Evolutionary conservation across 1,140 invertebrate genomes (phyloP).

Genomic region (Papilio helenus): DNA sequence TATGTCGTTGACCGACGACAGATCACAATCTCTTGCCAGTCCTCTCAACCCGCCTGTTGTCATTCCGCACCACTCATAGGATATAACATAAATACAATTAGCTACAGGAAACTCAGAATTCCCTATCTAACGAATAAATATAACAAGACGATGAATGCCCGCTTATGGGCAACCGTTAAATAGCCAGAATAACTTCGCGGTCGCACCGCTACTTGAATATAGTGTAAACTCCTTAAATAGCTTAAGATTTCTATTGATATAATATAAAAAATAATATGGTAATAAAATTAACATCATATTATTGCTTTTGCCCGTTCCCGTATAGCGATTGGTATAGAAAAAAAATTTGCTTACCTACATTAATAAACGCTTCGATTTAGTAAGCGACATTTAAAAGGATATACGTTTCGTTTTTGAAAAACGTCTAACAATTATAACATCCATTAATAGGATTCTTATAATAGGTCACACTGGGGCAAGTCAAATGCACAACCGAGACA

Average conservation of each 20-base stretch:
- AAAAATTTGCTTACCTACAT: slow-evolving; percentile 78
- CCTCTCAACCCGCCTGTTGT: slow-evolving; percentile 73
- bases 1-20: slow-evolving; percentile 83
- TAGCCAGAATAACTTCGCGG: slow-evolving; percentile 80
- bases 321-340: slow-evolving; percentile 83
- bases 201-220: slow-evolving; percentile 79
- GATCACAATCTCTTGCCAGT: slow-evolving; percentile 83
- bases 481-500: slow-evolving; percentile 81
- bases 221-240: slow-evolving; percentile 78
- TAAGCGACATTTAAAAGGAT: slow-evolving; percentile 64
- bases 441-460: slow-evolving; percentile 64
- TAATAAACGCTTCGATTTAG: slow-evolving; percentile 68
- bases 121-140: slow-evolving; percentile 82
- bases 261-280: slow-evolving; percentile 83
- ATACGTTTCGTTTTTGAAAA: slow-evolving; percentile 48
- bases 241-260: slow-evolving; percentile 79
- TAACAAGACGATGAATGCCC: slow-evolving; percentile 73
- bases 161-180: slow-evolving; percentile 60
- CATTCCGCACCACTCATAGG: slow-evolving; percentile 76
- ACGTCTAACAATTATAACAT: slow-evolving; percentile 50
- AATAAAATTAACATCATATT: slow-evolving; percentile 83
- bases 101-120: slow-evolving; percentile 82
- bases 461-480: slow-evolving; percentile 79
- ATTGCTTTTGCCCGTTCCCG: slow-evolving; percentile 83
- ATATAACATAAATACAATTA: slow-evolving; percentile 83